Evolutionary conservation across 2,888 invertebrate species (phyloP), one percentile per base, ranked within the genome.

Genomic region (Pteria penguin): DNA sequence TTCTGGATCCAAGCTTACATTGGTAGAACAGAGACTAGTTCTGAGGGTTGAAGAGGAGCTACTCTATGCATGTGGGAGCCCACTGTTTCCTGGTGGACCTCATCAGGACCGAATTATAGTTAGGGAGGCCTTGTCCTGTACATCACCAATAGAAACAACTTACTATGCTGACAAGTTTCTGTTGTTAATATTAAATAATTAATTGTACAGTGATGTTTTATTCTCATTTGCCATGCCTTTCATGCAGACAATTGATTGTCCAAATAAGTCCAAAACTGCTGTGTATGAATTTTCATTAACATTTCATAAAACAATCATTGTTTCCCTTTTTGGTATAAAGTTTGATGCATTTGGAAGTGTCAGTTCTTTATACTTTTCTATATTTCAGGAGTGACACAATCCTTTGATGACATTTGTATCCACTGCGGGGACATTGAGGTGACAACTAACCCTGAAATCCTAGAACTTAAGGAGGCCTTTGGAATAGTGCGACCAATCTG

Each of bases 401-500:
- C n/a, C n/a, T n/a, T n/a, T n/a, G n/a, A n/a, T n/a, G n/a, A n/a
- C 8, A 60, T 73, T n/a, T 73, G 73, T 26, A 58, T 58, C 52
- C 62, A 31, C 69, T 75, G 75, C 52, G 69, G 69, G 3, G 75
- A 75, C 54, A 2, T 18, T 8, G 62, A 75, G 24, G 22, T 75
- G 14, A 11, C 45, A 8, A 45, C 45, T 8, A 55, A 63, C 14
- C 32, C 55, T 22, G 68, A 74, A 1, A 52, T 74, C 3, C 27
- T 24, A 4, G 8, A 60, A 14, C 36, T 75, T 14, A 31, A 63
- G 29, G 36, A 24, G 26, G 31, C 54, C 22, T 75, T 65, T 60
- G 31, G 22, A 22, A 74, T 69, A 45, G 74, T 74, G 11, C 27
- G 68, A n/a, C 69, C 74, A 22, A 55, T 74, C 14, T 74, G 69